Conservation (phyloP, 2,113 vertebrate genomes). For the Indicator indicator region DNA sequence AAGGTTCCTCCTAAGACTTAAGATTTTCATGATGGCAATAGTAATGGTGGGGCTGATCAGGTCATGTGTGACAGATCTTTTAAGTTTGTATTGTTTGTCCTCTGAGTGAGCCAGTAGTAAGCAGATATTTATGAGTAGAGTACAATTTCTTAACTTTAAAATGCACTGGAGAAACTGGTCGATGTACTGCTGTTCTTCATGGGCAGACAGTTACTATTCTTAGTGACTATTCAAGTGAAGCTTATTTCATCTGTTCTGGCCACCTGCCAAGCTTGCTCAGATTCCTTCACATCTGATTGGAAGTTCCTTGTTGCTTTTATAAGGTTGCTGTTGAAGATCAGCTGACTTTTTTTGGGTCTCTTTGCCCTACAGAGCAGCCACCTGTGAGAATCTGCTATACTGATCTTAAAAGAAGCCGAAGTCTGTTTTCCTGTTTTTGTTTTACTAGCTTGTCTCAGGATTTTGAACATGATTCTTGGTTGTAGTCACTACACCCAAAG, state of each 20-base stretch:
- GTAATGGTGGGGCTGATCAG: background rate
- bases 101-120: background rate
- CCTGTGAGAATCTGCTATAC: background rate
- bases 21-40: background rate
- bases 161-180: background rate
- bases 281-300: background rate
- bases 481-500: background rate
- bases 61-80: background rate
- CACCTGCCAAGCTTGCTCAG: background rate
- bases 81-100: background rate
- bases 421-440: background rate
- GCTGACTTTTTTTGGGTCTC: background rate
- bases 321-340: background rate
- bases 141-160: background rate
- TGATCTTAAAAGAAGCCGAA: background rate
- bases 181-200: background rate
- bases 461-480: background rate
- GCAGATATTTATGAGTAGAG: background rate
- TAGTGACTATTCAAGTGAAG: accelerated
- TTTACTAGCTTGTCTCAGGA: background rate
- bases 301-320: background rate
- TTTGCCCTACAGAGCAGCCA: background rate
- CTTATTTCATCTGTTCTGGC: background rate
- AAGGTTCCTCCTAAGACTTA: background rate
- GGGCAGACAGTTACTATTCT: background rate